Conservation (phyloP, 2,797 vertebrate species). For the Helicolenus hilgendorfi region DNA sequence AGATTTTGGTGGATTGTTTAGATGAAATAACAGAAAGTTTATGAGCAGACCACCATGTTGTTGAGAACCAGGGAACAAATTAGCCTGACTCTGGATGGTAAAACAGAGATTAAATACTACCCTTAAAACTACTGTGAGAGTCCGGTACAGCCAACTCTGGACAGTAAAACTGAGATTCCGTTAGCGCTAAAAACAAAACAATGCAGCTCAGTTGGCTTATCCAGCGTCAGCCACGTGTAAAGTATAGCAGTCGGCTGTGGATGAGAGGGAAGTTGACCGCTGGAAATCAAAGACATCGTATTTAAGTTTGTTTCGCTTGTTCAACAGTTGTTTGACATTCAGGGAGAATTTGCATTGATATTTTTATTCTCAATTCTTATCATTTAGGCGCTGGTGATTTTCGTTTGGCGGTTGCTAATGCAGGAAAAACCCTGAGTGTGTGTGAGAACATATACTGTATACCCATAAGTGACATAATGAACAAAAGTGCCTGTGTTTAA, state of each 20-base stretch:
- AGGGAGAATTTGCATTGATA: no score
- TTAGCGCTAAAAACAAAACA: background rate
- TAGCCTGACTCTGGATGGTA: no score
- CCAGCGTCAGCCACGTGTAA: background rate
- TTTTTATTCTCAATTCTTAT: no score
- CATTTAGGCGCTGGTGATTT: rapidly evolving
- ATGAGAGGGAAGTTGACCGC: background rate
- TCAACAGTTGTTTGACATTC: no score
- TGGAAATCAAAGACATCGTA: background rate
- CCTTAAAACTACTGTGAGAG: no score
- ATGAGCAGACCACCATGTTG: no score
- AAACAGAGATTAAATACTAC: no score
- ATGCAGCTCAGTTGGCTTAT: background rate
- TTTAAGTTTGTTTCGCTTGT: background rate
- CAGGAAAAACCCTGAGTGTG: no score
- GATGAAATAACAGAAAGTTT: no score
- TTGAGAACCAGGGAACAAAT: no score
- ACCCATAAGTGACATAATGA: background rate
- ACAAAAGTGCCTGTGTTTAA: background rate
- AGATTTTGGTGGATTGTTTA: no score
- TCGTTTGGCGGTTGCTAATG: rapidly evolving
- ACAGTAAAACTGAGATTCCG: background rate
- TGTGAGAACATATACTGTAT: background rate
- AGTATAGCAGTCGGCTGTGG: background rate
- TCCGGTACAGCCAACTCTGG: no score